Conservation (phyloP, 2,888 invertebrate species). For the Eubasilissa splendida region DNA sequence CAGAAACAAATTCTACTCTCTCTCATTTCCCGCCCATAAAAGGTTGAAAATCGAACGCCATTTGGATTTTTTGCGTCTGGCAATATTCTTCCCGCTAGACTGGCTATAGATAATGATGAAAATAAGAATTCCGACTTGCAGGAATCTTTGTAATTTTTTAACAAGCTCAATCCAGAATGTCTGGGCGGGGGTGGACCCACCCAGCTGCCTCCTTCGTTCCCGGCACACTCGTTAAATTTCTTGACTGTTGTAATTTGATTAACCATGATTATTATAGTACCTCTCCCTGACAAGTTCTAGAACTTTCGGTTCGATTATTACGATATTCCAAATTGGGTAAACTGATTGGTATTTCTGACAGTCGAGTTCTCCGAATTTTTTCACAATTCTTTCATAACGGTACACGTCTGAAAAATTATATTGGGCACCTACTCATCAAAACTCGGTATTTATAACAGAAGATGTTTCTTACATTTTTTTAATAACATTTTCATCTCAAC, state of each 20-base stretch:
- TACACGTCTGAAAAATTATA: neutral
- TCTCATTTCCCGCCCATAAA: conserved; percentile 10
- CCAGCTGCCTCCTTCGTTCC: neutral
- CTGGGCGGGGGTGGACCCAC: neutral
- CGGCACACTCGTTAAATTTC: conserved; percentile 39
- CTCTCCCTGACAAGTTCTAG: conserved; percentile 6
- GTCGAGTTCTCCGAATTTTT: too few species aligned
- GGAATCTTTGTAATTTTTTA: conserved; percentile 42
- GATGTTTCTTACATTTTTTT: too few species aligned
- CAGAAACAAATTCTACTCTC: neutral
- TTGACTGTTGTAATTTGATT: conserved; percentile 40
- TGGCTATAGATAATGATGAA: conserved; percentile 43
- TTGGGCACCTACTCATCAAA: too few species aligned
- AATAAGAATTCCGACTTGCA: conserved; percentile 40
- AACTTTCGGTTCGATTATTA: conserved; percentile 21
- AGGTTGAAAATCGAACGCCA: conserved; percentile 39
- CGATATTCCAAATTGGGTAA: conserved; percentile 18
- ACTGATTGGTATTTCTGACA: neutral
- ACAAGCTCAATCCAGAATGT: conserved; percentile 40
- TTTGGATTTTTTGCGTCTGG: conserved; percentile 46
- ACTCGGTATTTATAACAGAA: too few species aligned
- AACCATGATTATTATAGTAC: conserved; percentile 27
- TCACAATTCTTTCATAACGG: too few species aligned
- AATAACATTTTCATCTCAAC: too few species aligned
- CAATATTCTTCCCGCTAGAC: conserved; percentile 31